Conservation (phyloP, 2,113 vertebrate genomes). For the Lipophrys pholis region DNA sequence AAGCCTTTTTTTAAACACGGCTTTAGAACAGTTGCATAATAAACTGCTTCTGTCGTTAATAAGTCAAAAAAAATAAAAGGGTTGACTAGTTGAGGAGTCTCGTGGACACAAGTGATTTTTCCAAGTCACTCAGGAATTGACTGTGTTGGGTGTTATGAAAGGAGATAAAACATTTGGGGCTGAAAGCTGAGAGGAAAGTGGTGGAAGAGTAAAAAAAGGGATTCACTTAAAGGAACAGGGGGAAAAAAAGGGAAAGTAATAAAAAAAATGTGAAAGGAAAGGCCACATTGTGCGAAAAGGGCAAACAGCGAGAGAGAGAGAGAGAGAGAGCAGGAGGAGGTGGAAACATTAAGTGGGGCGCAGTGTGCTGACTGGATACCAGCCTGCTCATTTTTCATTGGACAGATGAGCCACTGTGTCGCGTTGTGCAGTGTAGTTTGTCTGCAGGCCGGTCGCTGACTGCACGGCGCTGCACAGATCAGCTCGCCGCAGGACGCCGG, state of each 20-base stretch:
- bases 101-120: background rate
- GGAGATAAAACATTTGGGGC: constrained; percentile 20
- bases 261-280: constrained; percentile 33
- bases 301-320: constrained; percentile 23
- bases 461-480: constrained; percentile 58
- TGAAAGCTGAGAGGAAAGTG: constrained; percentile 17
- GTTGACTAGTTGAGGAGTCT: no score
- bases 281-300: constrained; percentile 54
- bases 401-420: constrained; percentile 78
- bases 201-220: background rate
- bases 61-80: background rate
- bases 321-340: constrained; percentile 40
- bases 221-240: constrained; percentile 1
- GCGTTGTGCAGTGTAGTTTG: constrained; percentile 60
- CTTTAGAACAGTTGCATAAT: background rate
- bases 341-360: constrained; percentile 51
- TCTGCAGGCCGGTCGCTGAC: constrained; percentile 58
- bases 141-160: background rate
- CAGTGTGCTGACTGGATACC: constrained; percentile 55
- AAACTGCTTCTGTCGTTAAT: background rate
- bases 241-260: constrained; percentile 13
- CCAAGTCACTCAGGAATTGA: background rate
- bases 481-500: constrained; percentile 55
- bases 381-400: constrained; percentile 73
- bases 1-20: no score